Evolutionary conservation across 2,888 invertebrate genomes (phyloP), one percentile per base, ranked within the genome.

Genomic region (Melanotus villosus): DNA sequence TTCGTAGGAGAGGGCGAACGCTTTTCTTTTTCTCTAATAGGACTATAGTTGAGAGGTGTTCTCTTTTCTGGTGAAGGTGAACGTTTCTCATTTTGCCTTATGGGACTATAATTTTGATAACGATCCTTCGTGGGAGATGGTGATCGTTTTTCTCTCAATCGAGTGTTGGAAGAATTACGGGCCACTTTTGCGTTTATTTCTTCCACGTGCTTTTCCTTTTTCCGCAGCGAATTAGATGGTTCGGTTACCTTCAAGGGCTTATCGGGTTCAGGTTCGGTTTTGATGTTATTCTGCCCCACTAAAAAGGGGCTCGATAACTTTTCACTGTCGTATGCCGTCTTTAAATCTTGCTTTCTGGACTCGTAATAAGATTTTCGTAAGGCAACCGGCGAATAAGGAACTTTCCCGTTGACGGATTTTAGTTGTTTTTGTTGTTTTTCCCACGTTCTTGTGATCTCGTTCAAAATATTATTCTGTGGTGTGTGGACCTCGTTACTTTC

Each of bases 261-360:
- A 2, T 26, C 2, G 1, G 52, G 19, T 16, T 52, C 52, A 34
- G 30, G 32, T 52, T 32, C 34, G 16, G 30, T 14, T 52, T 58
- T 50, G 2, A 58, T 32, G 26, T 70, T 70, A 26, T 23, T 47
- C 16, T 52, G 75, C 57, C 76, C 78, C 23, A 81, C 80, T 67
- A 81, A 70, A 10, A 75, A 82, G 7, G 84, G 83, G 80, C 83
- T 84, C 71, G 83, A 81, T 52, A 83, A 71, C 65, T 81, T 79
- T 59, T 79, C 78, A 21, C 68, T 67, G 43, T 69, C 59, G 50
- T 19, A 63, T 1, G 76, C 72, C 7, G 77, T 73, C 69, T 70
- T 78, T 50, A 78, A 59, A 16, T 79, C 78, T 38, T 76, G 67
- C 50, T 74, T 65, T 71, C 74, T 68, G 50, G 73, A 57, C 30